Evolutionary conservation across 2,113 vertebrate species (phyloP), one percentile per base, ranked within the genome.

Genomic region (Erpornis zantholeuca): DNA sequence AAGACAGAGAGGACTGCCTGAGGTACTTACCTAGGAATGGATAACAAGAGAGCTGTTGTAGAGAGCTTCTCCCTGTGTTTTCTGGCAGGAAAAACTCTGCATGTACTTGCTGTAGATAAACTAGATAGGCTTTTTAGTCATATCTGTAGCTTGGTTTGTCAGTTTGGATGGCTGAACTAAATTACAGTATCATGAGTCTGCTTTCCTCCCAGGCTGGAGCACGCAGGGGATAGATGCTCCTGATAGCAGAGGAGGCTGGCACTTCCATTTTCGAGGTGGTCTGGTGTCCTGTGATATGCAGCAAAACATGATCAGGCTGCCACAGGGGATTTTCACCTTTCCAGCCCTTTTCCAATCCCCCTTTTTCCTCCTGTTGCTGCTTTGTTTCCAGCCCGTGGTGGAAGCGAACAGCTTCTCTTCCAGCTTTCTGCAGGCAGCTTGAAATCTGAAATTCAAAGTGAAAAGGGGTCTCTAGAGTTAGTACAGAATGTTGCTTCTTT

Each of bases 371-470:
- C 36, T 4, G 2, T 64, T 0, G 0, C 25, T 57, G 75, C 63
- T 28, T 3, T 45, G 45, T 80, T 96, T 78, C 40, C 71, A 71
- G 76, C 40, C 94, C 9, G 3, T 2, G 8, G 49, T 75, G 5
- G 35, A 71, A 77, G 35, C 1, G 3, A 70, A 54, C 38, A 71
- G 45, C 49, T 83, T 88, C 76, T 71, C 71, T 73, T 86, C 81
- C 63, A 73, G 89, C 49, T 68, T 96, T 86, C 78, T 85, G 70
- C 59, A 80, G 78, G 61, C 22, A 11, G 44, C 69, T 82, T 88
- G 76, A 83, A 86, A 96, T 49, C 79, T 63, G 75, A 80, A 96
- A 90, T 95, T 83, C 87, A 49, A 44, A 82, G 82, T 76, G 45
- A 31, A 24, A 33, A 33, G 76, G 86, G 53, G 63, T 93, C 56